Percentiles rank a stretch among this genome's conserved stretches.
phyloP scores from a whole-genome alignment of 64 coral and sea anemone genomes.

The Orbicella faveolata region DNA sequence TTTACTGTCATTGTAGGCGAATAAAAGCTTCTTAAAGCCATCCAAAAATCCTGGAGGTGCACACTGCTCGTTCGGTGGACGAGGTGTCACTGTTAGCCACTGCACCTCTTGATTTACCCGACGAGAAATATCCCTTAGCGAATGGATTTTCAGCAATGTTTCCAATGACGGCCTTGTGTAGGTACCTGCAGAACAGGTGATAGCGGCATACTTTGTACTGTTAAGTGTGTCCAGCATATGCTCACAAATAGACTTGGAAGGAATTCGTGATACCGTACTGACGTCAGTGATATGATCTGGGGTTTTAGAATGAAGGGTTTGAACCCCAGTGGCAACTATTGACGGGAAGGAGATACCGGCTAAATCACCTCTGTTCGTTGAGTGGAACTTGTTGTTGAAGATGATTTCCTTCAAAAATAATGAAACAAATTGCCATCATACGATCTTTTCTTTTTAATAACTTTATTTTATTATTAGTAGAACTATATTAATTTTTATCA shows the following conservation, averaged over 20 bases:
- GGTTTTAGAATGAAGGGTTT: conserved; percentile 22
- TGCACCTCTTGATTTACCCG: conserved; percentile 13
- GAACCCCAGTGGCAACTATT: background rate
- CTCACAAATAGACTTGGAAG: conserved; percentile 42
- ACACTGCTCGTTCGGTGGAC: conserved; percentile 28
- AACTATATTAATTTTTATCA: too few relatives aligned
- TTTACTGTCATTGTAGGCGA: background rate
- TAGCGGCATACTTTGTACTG: conserved; percentile 18
- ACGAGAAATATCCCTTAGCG: conserved; percentile 34
- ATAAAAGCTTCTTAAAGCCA: conserved; percentile 2
- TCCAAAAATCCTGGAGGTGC: conserved; percentile 20
- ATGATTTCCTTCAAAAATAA: conserved; percentile 25
- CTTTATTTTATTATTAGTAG: too few relatives aligned
- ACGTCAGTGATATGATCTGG: conserved; percentile 43
- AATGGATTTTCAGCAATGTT: conserved; percentile 47
- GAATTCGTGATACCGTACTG: conserved; percentile 35
- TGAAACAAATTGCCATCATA: too few relatives aligned
- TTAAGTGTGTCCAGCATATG: conserved; percentile 16
- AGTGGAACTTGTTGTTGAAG: conserved; percentile 5
- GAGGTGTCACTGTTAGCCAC: conserved; percentile 25
- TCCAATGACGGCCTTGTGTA: conserved; percentile 39
- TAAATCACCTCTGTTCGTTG: conserved; percentile 26
- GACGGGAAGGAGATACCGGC: conserved; percentile 24
- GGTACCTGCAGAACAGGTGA: conserved; percentile 48
- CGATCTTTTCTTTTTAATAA: too few relatives aligned